phyloP scores from a whole-genome alignment of 2,797 vertebrate genomes.

The Yasuhikotakia modesta region DNA sequence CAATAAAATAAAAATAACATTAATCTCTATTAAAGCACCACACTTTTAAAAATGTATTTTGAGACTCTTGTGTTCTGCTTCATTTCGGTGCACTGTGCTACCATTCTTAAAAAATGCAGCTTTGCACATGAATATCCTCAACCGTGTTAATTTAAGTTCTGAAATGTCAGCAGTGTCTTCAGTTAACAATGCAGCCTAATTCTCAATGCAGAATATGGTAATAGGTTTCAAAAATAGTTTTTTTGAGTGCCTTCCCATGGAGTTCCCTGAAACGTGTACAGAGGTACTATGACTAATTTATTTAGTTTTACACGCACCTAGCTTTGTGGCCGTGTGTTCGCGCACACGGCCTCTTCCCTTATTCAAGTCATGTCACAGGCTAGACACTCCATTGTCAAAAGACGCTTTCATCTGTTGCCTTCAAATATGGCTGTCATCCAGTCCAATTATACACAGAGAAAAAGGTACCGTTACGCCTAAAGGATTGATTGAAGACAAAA shows the following conservation, averaged over 20 bases:
- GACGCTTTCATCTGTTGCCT: constrained; percentile 80
- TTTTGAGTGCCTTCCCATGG: constrained; percentile 9
- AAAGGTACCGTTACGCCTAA: constrained; percentile 80
- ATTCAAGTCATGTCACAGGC: constrained; percentile 83
- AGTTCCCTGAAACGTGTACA: constrained; percentile 28
- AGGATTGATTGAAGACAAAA: constrained; percentile 82
- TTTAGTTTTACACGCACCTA: constrained; percentile 26
- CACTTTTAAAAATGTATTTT: no score
- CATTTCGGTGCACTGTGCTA: no score
- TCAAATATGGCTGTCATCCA: constrained; percentile 82
- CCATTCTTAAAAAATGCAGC: neutral
- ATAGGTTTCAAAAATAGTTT: neutral
- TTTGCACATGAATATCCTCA: neutral
- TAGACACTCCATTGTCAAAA: constrained; percentile 81
- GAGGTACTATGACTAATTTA: constrained; percentile 34
- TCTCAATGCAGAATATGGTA: constrained; percentile 1
- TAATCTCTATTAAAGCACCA: no score
- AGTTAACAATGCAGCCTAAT: constrained; percentile 9
- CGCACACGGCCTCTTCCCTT: constrained; percentile 70
- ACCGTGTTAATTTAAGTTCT: neutral
- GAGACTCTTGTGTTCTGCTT: no score
- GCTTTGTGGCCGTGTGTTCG: constrained; percentile 50
- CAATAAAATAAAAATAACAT: no score
- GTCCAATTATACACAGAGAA: constrained; percentile 84
- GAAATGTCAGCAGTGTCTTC: neutral